Base-by-base conservation (phyloP, 2,888 invertebrate genomes). In the Cerastis rubricosa region DNA sequence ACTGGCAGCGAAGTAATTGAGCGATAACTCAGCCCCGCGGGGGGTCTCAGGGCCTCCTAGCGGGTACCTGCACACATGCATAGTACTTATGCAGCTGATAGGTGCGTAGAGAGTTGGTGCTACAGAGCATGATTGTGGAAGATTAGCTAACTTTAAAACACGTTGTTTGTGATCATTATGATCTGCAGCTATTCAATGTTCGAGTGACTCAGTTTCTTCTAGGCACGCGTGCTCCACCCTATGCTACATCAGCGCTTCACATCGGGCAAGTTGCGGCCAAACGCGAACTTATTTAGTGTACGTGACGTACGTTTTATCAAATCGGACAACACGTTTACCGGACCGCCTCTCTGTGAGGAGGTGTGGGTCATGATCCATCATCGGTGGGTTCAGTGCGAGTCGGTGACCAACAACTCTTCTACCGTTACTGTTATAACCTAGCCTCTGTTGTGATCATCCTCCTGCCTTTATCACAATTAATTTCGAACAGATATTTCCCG, bases 1-100 rank as follows among this genome's bases (percentile, higher is more conserved):
- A 65, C 74, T 45, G 74, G 67, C 76, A 49, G 68, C 63, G 54
- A 71, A 80, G 76, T 87, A 87, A 87, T 88, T 87, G 87, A 87
- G 87, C 87, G 51, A 87, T 87, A 88, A 87, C 81, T 88, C 88
- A 87, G 49, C 66, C 51, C 65, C 22, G 69, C 71, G 65, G 77
- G 71, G 76, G 49, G 47, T 17, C 49, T 51, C 66, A 65, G 76
- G 80, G 74, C 78, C 85, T 19, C 45, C 73, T 71, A 61, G 73
- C 54, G 81, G 61, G 25, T 61, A 66, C 49, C 59, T 54, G 59
- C 61, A 35, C 17, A 25, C 54, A 45, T 17, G 40, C 45, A 40
- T 45, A 35, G 40, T 19, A 19, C 19, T 6, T n/a, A 14, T 35
- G 14, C 29, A 11, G 63, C 2, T 7, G 22, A 22, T 4, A 19